Evolutionary conservation across 1,140 invertebrate species (phyloP).

Genomic region (Apis dorsata): DNA sequence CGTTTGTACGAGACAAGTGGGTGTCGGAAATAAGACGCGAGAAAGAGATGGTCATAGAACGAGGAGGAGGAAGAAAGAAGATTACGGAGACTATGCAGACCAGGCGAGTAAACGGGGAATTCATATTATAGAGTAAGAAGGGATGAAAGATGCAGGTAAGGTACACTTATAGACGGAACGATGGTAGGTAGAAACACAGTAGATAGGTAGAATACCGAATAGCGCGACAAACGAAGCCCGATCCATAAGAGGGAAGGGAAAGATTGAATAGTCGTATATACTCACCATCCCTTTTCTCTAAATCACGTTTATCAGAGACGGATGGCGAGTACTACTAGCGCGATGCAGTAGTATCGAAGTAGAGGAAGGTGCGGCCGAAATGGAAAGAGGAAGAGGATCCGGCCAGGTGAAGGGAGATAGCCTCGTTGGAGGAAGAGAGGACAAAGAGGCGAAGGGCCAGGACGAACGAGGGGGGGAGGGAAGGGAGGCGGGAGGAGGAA

Average conservation of each 20-base stretch:
- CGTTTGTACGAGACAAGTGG: no score
- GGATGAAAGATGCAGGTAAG: constrained; percentile 32
- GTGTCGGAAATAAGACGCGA: no score
- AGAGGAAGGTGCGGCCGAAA: constrained; percentile 36
- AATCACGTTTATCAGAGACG: constrained; percentile 76
- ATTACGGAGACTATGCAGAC: constrained; percentile 3
- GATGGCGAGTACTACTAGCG: constrained; percentile 24
- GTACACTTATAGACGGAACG: constrained; percentile 12
- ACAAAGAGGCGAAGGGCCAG: background rate
- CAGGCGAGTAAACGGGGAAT: constrained; percentile 12
- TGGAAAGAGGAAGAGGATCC: constrained; percentile 10
- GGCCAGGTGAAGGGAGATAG: background rate
- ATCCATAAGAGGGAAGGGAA: background rate
- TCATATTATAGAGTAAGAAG: constrained; percentile 4
- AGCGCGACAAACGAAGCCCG: constrained; percentile 26
- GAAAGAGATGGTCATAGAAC: no score
- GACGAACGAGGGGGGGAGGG: fast-evolving
- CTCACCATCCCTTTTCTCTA: constrained; percentile 65
- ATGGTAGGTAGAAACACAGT: constrained; percentile 26
- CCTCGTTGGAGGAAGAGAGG: background rate
- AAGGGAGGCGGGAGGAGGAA: background rate
- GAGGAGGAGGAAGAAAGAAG: background rate
- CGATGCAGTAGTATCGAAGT: constrained; percentile 42
- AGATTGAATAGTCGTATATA: constrained; percentile 44
- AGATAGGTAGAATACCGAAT: background rate